These are phyloP conservation scores for Argyresthia goedartella DNA, from an alignment of 2,888 invertebrate species.

Conservation along the genomic window DNA sequence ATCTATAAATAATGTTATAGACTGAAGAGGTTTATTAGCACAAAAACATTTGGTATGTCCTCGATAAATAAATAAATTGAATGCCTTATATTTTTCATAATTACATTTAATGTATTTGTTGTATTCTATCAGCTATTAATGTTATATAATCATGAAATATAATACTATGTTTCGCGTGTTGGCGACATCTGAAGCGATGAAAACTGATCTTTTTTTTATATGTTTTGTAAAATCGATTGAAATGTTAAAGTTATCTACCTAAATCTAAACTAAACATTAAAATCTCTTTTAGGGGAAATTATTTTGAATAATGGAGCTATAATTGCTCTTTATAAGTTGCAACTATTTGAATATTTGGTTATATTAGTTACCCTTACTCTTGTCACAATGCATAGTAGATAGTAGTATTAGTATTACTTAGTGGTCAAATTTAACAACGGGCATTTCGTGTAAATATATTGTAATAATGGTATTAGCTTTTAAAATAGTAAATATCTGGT, in stretches of 20 bases:
- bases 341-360: not conserved
- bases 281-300: not conserved
- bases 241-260: not conserved
- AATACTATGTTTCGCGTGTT: conserved; percentile 17
- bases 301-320: not conserved
- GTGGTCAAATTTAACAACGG: conserved; percentile 26
- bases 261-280: no score
- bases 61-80: conserved; percentile 41
- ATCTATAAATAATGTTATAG: not conserved
- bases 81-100: conserved; percentile 48
- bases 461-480: conserved; percentile 11
- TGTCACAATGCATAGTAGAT: conserved; percentile 14
- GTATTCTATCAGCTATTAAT: conserved; percentile 23
- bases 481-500: not conserved
- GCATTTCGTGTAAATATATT: conserved; percentile 39
- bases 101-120: conserved; percentile 39
- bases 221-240: not conserved
- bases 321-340: not conserved
- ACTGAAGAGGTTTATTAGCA: not conserved
- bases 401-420: no score
- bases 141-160: conserved; percentile 4
- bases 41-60: not conserved
- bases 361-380: conserved; percentile 9
- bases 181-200: conserved; percentile 10
- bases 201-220: not conserved